Base-by-base conservation (phyloP, 2,113 vertebrate species). In the Litocranius walleri region DNA sequence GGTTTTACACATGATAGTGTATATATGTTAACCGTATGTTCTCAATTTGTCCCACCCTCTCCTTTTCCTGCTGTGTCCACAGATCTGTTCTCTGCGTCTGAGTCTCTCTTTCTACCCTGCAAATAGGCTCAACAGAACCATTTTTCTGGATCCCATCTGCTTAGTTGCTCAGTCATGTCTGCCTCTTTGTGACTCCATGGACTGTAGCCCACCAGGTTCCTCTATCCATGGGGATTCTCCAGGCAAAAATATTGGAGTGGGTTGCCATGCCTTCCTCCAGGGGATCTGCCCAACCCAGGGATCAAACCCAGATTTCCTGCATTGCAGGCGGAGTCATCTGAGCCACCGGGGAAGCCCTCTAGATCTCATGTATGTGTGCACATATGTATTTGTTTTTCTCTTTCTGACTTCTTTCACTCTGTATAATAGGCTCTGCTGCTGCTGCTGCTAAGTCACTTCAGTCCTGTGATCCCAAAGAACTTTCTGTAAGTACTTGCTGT, bases 401-500 rank as follows among this genome's bases (percentile, higher is more conserved):
- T 74, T 74, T 74, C 10, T 74, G 67, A 74, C 36, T 25, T 74
- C 36, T 5, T 40, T 74, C 36, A 13, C 21, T 74, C 36, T 40
- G 67, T 40, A 25, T 74, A 74, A 74, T 6, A 74, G 67, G 36
- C 33, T 67, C 36, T 57, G 23, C 56, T 57, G 56, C 57, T 59
- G 9, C 57, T 27, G 56, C 56, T 57, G 40, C 40, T 40, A 59
- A 59, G 61, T 64, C 62, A n/a, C 30, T 27, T 64, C 16, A n/a
- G 62, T n/a, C 16, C 7, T 67, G 62, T n/a, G 33, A 30, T 86
- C 29, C 59, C 81, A 54, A 43, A 90, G 43, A 54, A 30, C 56
- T 90, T 94, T 83, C 40, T 92, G 48, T 86, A 80, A 88, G 67
- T 88, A 88, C 21, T 12, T 93, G 56, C 92, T 64, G 13, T 29